Percentiles rank a stretch among this genome's conserved stretches.
phyloP scores from a whole-genome alignment of 2,113 vertebrate genomes.

The Trematocara nigrifrons region DNA sequence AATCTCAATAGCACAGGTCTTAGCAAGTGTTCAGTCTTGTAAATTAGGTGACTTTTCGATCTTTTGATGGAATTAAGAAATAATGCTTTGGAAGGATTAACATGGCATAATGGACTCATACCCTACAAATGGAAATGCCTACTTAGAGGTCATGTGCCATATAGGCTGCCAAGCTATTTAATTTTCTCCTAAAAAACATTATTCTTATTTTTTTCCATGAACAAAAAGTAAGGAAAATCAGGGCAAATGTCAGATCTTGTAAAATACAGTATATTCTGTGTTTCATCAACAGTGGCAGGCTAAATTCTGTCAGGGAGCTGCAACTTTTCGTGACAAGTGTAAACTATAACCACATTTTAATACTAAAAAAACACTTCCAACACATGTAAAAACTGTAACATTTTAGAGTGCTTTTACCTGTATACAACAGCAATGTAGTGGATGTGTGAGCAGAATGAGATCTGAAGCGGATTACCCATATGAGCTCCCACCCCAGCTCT shows the following conservation, averaged over 20 bases:
- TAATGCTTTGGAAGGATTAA: background rate
- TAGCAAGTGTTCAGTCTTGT: background rate
- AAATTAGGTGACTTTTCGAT: background rate
- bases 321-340: background rate
- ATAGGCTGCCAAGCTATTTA: background rate
- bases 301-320: background rate
- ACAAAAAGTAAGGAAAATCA: background rate
- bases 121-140: background rate
- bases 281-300: background rate
- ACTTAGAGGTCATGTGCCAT: background rate
- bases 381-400: background rate
- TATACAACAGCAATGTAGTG: background rate
- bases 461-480: background rate
- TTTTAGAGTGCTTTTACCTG: background rate
- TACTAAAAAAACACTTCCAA: background rate
- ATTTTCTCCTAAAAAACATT: background rate
- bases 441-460: background rate
- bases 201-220: background rate
- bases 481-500: background rate
- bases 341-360: background rate
- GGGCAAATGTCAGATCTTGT: background rate
- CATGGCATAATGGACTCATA: background rate
- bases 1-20: background rate
- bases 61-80: background rate
- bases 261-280: background rate